Percentiles rank a stretch among this genome's conserved stretches.
Conservation (phyloP, 1,140 invertebrate species). For the Watersipora subatra region DNA sequence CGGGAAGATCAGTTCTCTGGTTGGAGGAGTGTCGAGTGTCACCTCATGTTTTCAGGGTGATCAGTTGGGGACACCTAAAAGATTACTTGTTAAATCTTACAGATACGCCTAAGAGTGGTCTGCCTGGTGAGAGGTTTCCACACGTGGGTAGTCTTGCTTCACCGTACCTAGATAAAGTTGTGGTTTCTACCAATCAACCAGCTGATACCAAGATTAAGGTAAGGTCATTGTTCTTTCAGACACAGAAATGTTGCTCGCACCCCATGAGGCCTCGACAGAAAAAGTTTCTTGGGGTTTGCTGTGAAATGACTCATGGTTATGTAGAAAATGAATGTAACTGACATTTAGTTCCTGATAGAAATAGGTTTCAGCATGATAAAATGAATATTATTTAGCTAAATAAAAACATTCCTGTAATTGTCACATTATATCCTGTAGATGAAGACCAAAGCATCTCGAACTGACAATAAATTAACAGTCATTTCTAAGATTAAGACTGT, state of each 20-base stretch:
- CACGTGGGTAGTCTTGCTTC: not conserved
- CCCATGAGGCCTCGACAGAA: too few relatives aligned
- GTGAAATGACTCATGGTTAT: not conserved
- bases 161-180: not conserved
- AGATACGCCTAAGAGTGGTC: not conserved
- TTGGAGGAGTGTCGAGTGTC: too few relatives aligned
- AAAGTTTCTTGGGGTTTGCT: not conserved
- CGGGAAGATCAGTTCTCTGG: too few relatives aligned
- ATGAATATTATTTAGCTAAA: too few relatives aligned
- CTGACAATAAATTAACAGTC: not conserved
- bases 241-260: not conserved
- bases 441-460: not conserved
- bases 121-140: not conserved
- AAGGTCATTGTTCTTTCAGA: not conserved
- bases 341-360: too few relatives aligned
- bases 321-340: too few relatives aligned
- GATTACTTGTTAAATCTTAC: too few relatives aligned
- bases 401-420: not conserved
- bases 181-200: not conserved
- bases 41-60: too few relatives aligned
- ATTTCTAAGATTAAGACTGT: not conserved
- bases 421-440: not conserved
- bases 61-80: too few relatives aligned
- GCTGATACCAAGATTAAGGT: not conserved
- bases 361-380: too few relatives aligned